Conservation (phyloP, 1,140 invertebrate genomes). For the Macrobrachium nipponense region DNA sequence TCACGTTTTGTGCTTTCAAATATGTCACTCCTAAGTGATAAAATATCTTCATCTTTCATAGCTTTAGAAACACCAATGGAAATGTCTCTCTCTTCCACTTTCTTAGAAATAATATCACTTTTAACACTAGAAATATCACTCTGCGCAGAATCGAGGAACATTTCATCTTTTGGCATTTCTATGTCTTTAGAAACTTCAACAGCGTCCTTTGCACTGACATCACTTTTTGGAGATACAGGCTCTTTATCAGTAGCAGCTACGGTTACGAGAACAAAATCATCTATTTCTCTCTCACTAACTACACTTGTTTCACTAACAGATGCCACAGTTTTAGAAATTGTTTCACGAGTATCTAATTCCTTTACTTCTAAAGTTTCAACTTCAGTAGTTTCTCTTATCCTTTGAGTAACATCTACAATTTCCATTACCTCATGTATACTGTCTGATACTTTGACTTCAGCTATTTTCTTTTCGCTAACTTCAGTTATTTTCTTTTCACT, state of each 20-base stretch:
- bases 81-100: not conserved
- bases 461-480: not conserved
- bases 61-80: no score
- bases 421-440: not conserved
- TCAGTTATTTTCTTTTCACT: not conserved
- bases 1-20: not conserved
- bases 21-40: not conserved
- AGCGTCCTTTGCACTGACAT: not conserved
- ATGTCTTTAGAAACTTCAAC: constrained; percentile 31
- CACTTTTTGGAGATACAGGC: constrained; percentile 39
- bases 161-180: constrained; percentile 42
- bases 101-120: not conserved
- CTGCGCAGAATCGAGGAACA: not conserved
- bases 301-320: not conserved
- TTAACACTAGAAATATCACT: not conserved
- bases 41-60: no score
- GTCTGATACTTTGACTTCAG: not conserved
- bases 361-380: not conserved
- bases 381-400: not conserved
- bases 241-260: constrained; percentile 13
- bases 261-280: constrained; percentile 62
- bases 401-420: not conserved
- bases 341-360: not conserved
- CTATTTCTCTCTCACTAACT: not conserved
- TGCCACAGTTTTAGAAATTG: not conserved